Base-by-base conservation (phyloP, 2,797 vertebrate species). In the Podarcis siculus region DNA sequence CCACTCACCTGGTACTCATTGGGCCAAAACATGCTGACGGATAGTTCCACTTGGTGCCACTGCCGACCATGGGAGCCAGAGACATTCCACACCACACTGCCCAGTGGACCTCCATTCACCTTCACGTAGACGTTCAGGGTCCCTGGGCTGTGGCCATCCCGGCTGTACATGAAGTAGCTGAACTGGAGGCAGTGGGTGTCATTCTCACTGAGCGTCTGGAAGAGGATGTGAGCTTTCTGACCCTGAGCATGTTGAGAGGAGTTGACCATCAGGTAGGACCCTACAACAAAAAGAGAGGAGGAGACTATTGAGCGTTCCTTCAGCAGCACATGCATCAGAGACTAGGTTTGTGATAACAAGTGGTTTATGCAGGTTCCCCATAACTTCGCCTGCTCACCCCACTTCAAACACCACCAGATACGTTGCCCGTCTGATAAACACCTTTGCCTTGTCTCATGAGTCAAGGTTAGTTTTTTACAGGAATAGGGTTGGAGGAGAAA, bases 161-260 rank as follows among this genome's bases (percentile, higher is more conserved):
- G 97, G 96, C 98, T 98, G 95, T 98, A 98, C 91, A 99, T 97
- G 96, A 99, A 98, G 95, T 99, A 99, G 96, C 98, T 99, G 97
- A 99, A 99, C 96, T 99, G 99, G 42, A 99, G 97, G 94, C 99
- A 99, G 95, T 99, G 99, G 19, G 99, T 99, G 96, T 99, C 98
- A 13, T 99, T 99, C 96, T 99, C 98, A 0, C 98, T 99, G 94
- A 99, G 97, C 0, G 98, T 97, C 85, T 98, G 98, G 88, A 99
- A 97, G 15, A 98, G 97, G 83, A 99, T 95, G 88, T 98, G 98
- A 80, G 98, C 98, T 37, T 96, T 96, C 95, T 98, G 98, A 66
- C 98, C 98, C 0, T 97, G 91, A 1, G 92, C 91, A 75, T 98
- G 98, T 96, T 98, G 98, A n/a, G 98, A 98, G 69, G 98, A 97